phyloP scores from a whole-genome alignment of 2,888 invertebrate genomes.

The Epinotia nisella region DNA sequence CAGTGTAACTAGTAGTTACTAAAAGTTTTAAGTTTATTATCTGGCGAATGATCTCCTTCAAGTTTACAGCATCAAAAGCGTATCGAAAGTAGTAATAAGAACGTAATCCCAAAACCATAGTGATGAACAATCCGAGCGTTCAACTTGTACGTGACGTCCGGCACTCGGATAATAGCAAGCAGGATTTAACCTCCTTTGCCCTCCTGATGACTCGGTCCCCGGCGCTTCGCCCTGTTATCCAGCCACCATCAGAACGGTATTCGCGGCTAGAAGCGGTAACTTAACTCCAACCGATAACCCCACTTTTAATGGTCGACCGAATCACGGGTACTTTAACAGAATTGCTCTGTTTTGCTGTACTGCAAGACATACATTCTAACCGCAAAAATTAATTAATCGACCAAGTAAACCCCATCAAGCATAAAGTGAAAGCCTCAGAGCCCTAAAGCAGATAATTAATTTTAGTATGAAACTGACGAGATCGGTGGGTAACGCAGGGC shows the following conservation, averaged over 20 bases:
- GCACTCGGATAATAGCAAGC: conserved; percentile 54
- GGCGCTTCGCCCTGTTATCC: conserved; percentile 62
- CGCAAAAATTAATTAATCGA: conserved; percentile 43
- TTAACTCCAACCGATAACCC: conserved; percentile 54
- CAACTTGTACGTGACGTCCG: conserved; percentile 80
- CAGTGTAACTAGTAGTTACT: background rate
- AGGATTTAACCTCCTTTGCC: conserved; percentile 61
- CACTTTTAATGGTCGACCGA: conserved; percentile 54
- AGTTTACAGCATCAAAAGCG: conserved; percentile 45
- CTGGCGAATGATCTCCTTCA: background rate
- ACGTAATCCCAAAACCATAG: conserved; percentile 59
- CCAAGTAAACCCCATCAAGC: conserved; percentile 48
- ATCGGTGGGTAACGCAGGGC: conserved; percentile 61
- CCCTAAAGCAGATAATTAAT: conserved; percentile 53
- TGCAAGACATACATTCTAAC: conserved; percentile 47
- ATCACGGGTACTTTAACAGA: conserved; percentile 53
- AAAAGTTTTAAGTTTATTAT: background rate
- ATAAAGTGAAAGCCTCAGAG: conserved; percentile 60
- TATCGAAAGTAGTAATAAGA: conserved; percentile 45
- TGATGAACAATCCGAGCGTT: conserved; percentile 69
- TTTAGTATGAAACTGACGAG: conserved; percentile 58
- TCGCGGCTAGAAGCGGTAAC: conserved; percentile 59
- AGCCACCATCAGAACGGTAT: conserved; percentile 66
- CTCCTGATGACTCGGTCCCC: conserved; percentile 60
- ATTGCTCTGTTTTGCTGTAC: conserved; percentile 58